These are phyloP conservation scores for Electrophaes corylata DNA, from an alignment of 2,888 invertebrate genomes.

Conservation along the genomic window DNA sequence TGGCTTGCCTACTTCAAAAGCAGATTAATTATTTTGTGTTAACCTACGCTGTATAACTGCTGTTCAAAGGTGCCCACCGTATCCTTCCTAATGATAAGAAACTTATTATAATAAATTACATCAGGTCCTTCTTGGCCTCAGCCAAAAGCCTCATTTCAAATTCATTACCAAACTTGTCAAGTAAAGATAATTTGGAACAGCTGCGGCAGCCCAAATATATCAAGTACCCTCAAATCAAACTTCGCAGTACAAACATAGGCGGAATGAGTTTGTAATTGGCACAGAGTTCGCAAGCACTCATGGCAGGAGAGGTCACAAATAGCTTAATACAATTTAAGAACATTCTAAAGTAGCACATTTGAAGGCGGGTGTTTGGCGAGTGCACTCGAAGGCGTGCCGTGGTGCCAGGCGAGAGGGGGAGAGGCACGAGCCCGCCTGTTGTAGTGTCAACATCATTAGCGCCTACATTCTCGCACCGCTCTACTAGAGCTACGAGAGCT, in stretches of 20 bases:
- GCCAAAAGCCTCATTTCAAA: slow-evolving; percentile 10
- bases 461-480: slow-evolving; percentile 60
- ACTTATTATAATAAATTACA: background rate
- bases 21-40: too few species aligned
- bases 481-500: slow-evolving; percentile 60
- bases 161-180: slow-evolving; percentile 25
- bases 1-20: background rate
- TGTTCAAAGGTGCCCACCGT: too few species aligned
- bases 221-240: slow-evolving; percentile 25
- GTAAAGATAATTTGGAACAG: slow-evolving; percentile 42
- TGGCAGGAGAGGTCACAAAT: slow-evolving; percentile 39
- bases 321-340: slow-evolving; percentile 57
- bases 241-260: slow-evolving; percentile 26
- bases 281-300: slow-evolving; percentile 30
- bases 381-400: slow-evolving; percentile 52
- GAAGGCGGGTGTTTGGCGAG: slow-evolving; percentile 52
- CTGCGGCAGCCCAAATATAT: slow-evolving; percentile 23
- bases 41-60: too few species aligned
- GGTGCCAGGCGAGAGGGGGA: slow-evolving; percentile 40
- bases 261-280: slow-evolving; percentile 16
- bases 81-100: background rate
- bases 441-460: slow-evolving; percentile 82
- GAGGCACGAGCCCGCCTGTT: slow-evolving; percentile 62
- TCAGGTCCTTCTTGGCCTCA: background rate
- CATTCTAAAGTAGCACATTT: slow-evolving; percentile 57